These are phyloP conservation scores for Otis tarda DNA, from an alignment of 2,113 vertebrate species.

Conservation along the genomic window DNA sequence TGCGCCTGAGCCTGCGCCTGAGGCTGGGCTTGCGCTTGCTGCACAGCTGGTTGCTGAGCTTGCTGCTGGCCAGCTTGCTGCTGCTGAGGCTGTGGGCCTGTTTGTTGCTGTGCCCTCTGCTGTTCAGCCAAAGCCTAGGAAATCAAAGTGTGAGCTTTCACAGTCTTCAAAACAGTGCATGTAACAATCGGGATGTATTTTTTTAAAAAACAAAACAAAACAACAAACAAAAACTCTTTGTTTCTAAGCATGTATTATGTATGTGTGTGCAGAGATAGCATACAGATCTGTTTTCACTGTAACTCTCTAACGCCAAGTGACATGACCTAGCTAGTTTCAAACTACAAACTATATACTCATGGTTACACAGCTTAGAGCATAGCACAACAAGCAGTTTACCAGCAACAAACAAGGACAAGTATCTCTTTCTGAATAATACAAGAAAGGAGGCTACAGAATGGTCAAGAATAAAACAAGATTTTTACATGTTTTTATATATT, in stretches of 20 bases:
- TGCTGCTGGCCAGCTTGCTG: conserved; percentile 70
- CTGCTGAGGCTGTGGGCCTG: conserved; percentile 77
- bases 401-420: not conserved
- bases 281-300: not conserved
- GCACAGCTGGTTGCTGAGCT: conserved; percentile 64
- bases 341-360: not conserved
- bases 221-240: not conserved
- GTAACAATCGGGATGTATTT: not conserved
- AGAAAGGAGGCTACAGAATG: not conserved
- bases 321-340: not conserved
- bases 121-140: conserved; percentile 88
- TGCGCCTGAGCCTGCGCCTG: conserved; percentile 67
- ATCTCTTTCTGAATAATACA: not conserved
- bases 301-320: not conserved
- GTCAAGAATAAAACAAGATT: not conserved
- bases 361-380: not conserved
- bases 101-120: conserved; percentile 86
- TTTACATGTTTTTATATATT: not conserved
- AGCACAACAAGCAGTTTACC: not conserved
- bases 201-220: not conserved
- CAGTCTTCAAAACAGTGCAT: not conserved
- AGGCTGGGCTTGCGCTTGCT: conserved; percentile 74
- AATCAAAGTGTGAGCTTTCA: not conserved
- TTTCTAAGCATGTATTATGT: not conserved
- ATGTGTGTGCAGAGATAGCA: not conserved